phyloP scores from a whole-genome alignment of 2,113 vertebrate genomes.

The Sisor rabdophorus region DNA sequence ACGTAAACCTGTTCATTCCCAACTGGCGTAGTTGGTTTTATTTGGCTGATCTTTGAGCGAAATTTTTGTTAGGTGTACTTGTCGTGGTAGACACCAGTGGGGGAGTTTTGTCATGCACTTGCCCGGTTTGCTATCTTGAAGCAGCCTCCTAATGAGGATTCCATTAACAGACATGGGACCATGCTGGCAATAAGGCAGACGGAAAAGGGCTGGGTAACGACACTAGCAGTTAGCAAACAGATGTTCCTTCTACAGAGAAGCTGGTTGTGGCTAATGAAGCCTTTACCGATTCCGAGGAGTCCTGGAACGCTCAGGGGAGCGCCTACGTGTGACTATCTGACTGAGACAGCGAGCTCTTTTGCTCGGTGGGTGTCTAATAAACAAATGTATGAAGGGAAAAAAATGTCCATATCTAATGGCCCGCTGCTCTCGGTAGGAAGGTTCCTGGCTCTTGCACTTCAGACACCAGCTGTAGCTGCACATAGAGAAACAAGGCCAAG shows the following conservation, averaged over 20 bases:
- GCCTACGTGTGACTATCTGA: conserved; percentile 33
- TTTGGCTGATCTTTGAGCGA: conserved; percentile 47
- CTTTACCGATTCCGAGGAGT: conserved; percentile 64
- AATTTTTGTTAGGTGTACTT: conserved; percentile 38
- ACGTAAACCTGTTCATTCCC: conserved; percentile 16
- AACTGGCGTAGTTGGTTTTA: conserved; percentile 42
- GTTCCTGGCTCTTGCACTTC: conserved; percentile 2
- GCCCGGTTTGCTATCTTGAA: conserved; percentile 60
- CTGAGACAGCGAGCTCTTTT: conserved; percentile 31
- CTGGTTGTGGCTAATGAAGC: conserved; percentile 73
- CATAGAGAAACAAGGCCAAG: conserved; percentile 16
- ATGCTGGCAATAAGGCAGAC: conserved; percentile 69
- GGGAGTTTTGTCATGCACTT: conserved; percentile 51
- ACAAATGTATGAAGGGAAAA: conserved; percentile 27
- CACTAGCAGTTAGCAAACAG: conserved; percentile 74
- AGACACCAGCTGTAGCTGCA: conserved; percentile 27
- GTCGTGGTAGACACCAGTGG: conserved; percentile 64
- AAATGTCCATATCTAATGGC: conserved; percentile 20
- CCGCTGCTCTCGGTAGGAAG: conserved; percentile 7
- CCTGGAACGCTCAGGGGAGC: conserved; percentile 59
- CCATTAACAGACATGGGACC: conserved; percentile 72
- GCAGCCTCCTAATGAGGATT: conserved; percentile 70
- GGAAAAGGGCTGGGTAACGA: conserved; percentile 74
- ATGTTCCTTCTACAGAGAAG: conserved; percentile 69
- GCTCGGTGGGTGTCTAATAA: conserved; percentile 42